Evolutionary conservation across 2,797 vertebrate species (phyloP), one percentile per base, ranked within the genome.

Genomic region (Enteromius unitaeniatus): DNA sequence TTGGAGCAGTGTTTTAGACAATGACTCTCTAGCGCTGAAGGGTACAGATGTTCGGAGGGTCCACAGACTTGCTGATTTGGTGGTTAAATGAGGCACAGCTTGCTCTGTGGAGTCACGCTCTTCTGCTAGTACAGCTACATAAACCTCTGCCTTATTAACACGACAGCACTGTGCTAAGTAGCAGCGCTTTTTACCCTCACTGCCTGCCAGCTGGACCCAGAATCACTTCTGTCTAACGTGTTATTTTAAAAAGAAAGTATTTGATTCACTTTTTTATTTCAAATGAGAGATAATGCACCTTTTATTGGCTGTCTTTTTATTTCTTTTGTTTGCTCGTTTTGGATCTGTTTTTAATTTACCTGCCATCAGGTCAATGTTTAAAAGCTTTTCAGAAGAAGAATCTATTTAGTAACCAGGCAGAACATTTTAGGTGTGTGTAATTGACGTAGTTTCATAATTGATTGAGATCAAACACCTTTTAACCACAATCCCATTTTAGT

Each of bases 401-500:
- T 86, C 31, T 60, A 77, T 86, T 87, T 89, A 85, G 79, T 83
- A 75, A 78, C 84, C 67, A 78, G 60, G 37, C 80, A 77, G 69
- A 84, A 85, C 76, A 68, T 69, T 73, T 84, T 74, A 45, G 60
- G 74, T 83, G 74, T 69, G 65, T 77, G 62, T 81, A 85, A 81
- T 67, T 68, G 53, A 55, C 62, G 26, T 85, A 75, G 58, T 75
- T 86, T 84, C 73, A 49, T 76, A 75, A 51, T 85, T 90, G 86
- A 88, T 84, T 87, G 78, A 87, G 82, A 87, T 89, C 65, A 84
- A 84, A 73, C 73, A 80, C 72, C 67, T 79, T 86, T 78, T 86
- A 78, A 85, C 87, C 80, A 60, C 58, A 77, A 31, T 67, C 26
- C 8, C 55, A 70, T 40, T 65, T 42, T 79, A 62, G 84, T 65